phyloP scores from a whole-genome alignment of 1,140 invertebrate species.

The Coenobita brevimanus region DNA sequence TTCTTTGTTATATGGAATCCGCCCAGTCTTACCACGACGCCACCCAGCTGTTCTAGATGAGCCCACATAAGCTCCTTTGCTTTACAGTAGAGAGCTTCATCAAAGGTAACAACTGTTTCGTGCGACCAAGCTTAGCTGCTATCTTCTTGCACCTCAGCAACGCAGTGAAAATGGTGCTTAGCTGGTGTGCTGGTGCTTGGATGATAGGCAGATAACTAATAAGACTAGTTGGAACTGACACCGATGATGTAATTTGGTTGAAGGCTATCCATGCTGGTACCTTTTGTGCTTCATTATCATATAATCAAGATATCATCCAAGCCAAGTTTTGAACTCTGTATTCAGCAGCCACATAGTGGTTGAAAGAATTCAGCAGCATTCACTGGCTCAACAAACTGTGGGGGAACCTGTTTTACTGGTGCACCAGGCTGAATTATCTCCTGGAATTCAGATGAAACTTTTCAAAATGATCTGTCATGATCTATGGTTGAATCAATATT shows the following conservation, averaged over 20 bases:
- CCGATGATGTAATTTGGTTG: constrained; percentile 2
- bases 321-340: neutral
- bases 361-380: neutral
- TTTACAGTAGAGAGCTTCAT: neutral
- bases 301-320: neutral
- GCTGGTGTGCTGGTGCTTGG: neutral
- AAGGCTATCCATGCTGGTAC: neutral
- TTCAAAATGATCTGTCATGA: too few species aligned
- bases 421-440: neutral
- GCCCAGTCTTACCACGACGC: neutral
- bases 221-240: neutral
- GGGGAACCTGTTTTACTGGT: too few species aligned
- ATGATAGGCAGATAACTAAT: neutral
- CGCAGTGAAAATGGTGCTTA: neutral
- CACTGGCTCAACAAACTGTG: too few species aligned
- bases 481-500: neutral
- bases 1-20: constrained; percentile 5
- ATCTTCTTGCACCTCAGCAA: too few species aligned
- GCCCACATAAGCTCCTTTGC: neutral
- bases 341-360: neutral
- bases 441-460: constrained; percentile 4
- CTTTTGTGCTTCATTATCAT: neutral
- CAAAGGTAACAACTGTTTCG: too few species aligned
- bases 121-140: too few species aligned
- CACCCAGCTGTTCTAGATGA: too few species aligned